These are phyloP conservation scores for Meiosimyza decipiens DNA, from an alignment of 2,888 invertebrate species.

Conservation along the genomic window DNA sequence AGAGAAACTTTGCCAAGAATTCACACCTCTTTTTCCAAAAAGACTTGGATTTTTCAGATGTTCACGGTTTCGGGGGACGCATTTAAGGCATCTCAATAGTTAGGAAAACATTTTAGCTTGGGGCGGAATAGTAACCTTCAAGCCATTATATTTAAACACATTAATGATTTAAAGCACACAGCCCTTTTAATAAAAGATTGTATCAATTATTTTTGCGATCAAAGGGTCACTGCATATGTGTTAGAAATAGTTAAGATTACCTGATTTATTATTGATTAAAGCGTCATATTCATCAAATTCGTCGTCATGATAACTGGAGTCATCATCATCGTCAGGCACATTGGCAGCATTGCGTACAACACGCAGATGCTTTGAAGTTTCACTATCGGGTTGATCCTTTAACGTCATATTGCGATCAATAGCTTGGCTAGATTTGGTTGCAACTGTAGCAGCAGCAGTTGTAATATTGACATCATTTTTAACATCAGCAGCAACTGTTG, in stretches of 20 bases:
- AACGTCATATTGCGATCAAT: not conserved
- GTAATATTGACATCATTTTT: not conserved
- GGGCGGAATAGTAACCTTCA: no score
- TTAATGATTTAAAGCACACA: no score
- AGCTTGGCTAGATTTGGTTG: not conserved
- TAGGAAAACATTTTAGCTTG: no score
- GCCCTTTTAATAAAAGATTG: no score
- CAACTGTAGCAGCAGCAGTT: not conserved
- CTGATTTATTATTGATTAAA: slow-evolving; percentile 64
- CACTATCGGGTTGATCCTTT: not conserved
- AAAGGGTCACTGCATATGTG: not conserved
- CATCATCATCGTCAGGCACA: slow-evolving; percentile 63
- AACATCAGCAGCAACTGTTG: not conserved
- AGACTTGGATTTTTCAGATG: no score
- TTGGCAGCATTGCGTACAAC: slow-evolving; percentile 60
- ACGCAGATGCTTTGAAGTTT: slow-evolving; percentile 22
- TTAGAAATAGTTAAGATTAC: slow-evolving; percentile 48
- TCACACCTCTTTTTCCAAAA: no score
- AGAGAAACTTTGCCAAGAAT: no score
- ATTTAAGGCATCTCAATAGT: no score
- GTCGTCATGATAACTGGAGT: slow-evolving; percentile 64
- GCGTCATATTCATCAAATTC: slow-evolving; percentile 63
- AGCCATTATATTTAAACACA: no score
- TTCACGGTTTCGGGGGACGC: no score
- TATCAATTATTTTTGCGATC: no score